Conservation (phyloP, 1,140 invertebrate genomes). For the Zaprionus kolodkinae region DNA sequence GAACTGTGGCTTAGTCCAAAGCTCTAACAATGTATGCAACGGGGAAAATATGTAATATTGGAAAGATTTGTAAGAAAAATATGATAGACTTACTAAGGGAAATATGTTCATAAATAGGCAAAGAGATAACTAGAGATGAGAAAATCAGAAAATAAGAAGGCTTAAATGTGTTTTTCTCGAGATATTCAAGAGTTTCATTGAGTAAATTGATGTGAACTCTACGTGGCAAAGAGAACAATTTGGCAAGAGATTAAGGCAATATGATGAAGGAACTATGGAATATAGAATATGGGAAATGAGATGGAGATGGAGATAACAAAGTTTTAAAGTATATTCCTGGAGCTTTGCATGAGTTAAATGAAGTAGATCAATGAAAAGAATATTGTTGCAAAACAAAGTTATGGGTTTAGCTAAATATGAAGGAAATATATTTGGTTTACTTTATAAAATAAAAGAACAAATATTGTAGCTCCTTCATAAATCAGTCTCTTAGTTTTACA, state of each 20-base stretch:
- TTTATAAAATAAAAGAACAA: no score
- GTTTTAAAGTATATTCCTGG: no score
- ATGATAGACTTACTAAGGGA: neutral
- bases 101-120: neutral
- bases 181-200: neutral
- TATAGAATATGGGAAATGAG: no score
- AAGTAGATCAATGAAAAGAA: no score
- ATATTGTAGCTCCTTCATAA: no score
- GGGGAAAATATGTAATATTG: neutral
- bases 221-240: neutral
- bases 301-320: no score
- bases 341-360: no score
- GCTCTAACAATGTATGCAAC: conserved; percentile 1
- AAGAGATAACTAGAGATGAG: neutral
- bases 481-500: no score
- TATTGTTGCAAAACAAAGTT: no score
- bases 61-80: neutral
- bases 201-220: neutral
- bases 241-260: neutral
- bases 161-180: neutral
- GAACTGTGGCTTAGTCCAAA: conserved; percentile 1
- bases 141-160: neutral
- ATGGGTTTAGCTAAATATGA: neutral
- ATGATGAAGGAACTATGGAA: neutral
- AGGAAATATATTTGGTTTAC: neutral